Percentiles rank a stretch among this genome's conserved stretches.
These are phyloP conservation scores for Sinocyclocheilus anshuiensis DNA, from an alignment of 2,113 vertebrate genomes.

Conservation along the genomic window DNA sequence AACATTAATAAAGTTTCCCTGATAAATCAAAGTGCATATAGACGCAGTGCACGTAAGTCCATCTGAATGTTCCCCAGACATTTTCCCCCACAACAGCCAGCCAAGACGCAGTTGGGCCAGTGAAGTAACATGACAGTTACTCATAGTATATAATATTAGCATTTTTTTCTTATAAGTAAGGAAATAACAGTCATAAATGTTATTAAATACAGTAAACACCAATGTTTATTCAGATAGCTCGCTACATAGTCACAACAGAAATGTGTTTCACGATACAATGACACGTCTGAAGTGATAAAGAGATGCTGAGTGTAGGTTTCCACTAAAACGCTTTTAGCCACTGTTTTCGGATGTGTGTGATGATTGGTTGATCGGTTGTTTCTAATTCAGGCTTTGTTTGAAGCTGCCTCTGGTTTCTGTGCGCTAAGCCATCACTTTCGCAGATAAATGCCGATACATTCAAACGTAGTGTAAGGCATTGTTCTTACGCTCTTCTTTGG, in stretches of 20 bases:
- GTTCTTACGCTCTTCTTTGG: constrained; percentile 80
- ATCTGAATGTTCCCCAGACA: constrained; percentile 81
- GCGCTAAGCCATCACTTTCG: constrained; percentile 80
- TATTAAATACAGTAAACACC: constrained; percentile 93
- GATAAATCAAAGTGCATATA: constrained; percentile 99
- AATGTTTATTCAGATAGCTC: constrained; percentile 86
- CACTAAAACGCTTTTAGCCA: constrained; percentile 53
- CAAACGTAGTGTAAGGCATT: constrained; percentile 97
- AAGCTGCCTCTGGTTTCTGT: constrained; percentile 81
- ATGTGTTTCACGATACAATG: constrained; percentile 93
- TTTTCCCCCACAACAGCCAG: constrained; percentile 81
- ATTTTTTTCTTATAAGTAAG: constrained; percentile 77
- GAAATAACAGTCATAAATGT: constrained; percentile 98
- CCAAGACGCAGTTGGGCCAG: constrained; percentile 84
- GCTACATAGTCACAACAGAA: constrained; percentile 90
- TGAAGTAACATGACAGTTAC: constrained; percentile 89
- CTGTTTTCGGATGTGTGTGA: constrained; percentile 52
- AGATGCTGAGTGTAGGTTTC: constrained; percentile 51
- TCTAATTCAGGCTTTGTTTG: constrained; percentile 53
- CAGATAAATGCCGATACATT: constrained; percentile 91
- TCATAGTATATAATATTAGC: constrained; percentile 83
- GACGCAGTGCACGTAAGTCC: constrained; percentile 93
- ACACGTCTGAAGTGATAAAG: constrained; percentile 86
- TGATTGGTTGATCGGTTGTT: constrained; percentile 70
- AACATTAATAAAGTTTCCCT: constrained; percentile 99